Percentiles rank a stretch among this genome's conserved stretches.
These are phyloP conservation scores for Dendropsophus ebraccatus DNA, from an alignment of 2,113 vertebrate genomes.

Conservation along the genomic window DNA sequence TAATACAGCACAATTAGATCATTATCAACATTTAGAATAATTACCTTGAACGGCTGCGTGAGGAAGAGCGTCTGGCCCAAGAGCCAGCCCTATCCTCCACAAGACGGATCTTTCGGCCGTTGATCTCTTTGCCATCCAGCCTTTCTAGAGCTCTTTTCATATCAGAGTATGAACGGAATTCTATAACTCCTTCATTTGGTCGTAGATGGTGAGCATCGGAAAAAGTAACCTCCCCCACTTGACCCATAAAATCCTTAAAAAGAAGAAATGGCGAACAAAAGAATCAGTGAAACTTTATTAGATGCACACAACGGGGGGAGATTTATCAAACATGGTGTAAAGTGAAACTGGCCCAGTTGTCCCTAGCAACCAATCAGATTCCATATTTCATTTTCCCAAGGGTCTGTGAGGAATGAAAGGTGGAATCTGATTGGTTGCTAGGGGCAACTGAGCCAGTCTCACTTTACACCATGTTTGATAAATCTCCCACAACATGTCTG, in stretches of 20 bases:
- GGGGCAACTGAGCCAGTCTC: too few species aligned
- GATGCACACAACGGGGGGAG: too few species aligned
- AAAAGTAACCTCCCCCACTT: constrained; percentile 96
- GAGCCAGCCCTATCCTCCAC: constrained; percentile 94
- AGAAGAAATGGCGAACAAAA: neutral
- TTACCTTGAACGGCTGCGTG: constrained; percentile 90
- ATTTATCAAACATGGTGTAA: too few species aligned
- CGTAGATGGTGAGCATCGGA: constrained; percentile 95
- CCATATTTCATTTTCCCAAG: too few species aligned
- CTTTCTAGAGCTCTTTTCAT: constrained; percentile 98
- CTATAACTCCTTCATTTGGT: constrained; percentile 95
- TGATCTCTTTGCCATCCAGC: constrained; percentile 94
- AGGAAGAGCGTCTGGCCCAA: constrained; percentile 86
- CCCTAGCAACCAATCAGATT: too few species aligned
- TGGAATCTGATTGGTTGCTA: too few species aligned
- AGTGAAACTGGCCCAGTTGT: too few species aligned
- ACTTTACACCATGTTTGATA: too few species aligned
- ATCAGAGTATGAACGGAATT: constrained; percentile 95
- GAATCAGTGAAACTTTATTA: neutral
- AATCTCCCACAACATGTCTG: too few species aligned
- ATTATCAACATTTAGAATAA: neutral
- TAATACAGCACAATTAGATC: neutral
- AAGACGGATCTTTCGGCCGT: constrained; percentile 94
- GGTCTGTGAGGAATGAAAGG: too few species aligned
- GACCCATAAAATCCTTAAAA: constrained; percentile 94